Percentiles rank a stretch among this genome's conserved stretches.
Conservation (phyloP, 2,113 vertebrate species). For the Onychostoma macrolepis region DNA sequence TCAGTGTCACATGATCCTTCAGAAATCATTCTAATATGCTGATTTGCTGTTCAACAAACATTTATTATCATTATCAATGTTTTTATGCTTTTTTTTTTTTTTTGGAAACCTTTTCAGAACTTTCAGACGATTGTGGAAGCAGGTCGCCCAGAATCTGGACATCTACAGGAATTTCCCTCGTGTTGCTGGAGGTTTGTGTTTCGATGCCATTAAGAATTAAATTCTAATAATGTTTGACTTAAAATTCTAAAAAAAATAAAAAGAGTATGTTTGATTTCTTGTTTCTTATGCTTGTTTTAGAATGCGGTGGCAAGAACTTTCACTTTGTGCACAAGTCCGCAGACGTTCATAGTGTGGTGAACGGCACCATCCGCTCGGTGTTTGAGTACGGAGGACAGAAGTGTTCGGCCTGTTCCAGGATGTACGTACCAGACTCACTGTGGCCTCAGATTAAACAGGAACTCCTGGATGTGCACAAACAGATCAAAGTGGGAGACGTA, state of each 20-base stretch:
- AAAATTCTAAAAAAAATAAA: background rate
- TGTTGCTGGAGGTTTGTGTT: conserved; percentile 85
- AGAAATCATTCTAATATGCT: background rate
- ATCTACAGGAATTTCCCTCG: conserved; percentile 88
- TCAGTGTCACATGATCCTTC: background rate
- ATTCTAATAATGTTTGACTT: background rate
- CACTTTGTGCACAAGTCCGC: conserved; percentile 92
- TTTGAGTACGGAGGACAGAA: conserved; percentile 96
- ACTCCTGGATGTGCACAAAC: conserved; percentile 81
- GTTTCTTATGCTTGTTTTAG: conserved; percentile 64
- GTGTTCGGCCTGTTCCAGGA: conserved; percentile 94
- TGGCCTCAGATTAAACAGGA: conserved; percentile 87
- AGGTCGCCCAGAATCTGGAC: conserved; percentile 91
- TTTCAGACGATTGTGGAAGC: conserved; percentile 93
- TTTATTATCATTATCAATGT: background rate
- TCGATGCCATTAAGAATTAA: background rate
- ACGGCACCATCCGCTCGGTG: conserved; percentile 88
- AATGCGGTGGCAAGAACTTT: conserved; percentile 98
- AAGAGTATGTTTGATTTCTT: background rate
- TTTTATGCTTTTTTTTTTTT: background rate
- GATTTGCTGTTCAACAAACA: background rate
- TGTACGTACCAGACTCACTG: conserved; percentile 85
- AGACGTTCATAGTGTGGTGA: conserved; percentile 84
- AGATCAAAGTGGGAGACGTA: conserved; percentile 90
- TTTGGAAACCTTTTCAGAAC: conserved; percentile 75